phyloP scores from a whole-genome alignment of 1,140 invertebrate genomes.

The Holcopasites calliopsidis region DNA sequence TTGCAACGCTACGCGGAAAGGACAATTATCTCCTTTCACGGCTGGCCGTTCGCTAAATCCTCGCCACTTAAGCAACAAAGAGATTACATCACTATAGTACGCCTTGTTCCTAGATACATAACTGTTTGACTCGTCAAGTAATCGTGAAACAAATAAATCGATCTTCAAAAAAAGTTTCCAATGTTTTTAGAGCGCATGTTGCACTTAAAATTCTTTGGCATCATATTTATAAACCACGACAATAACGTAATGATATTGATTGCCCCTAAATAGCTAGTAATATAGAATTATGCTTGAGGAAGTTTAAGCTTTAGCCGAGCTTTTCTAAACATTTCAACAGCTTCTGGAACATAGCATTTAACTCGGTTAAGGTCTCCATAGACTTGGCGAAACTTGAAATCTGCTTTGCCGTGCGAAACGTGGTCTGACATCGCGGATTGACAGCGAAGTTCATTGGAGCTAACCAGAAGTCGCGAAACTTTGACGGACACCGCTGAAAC shows the following conservation, averaged over 20 bases:
- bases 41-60: slow-evolving; percentile 3
- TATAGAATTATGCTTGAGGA: too few relatives aligned
- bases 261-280: too few relatives aligned
- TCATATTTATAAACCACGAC: too few relatives aligned
- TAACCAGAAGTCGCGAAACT: slow-evolving; percentile 1
- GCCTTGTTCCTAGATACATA: background rate
- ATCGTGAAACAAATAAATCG: background rate
- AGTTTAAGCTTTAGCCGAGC: too few relatives aligned
- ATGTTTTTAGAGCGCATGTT: too few relatives aligned
- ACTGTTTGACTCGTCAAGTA: background rate
- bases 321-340: background rate
- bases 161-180: too few relatives aligned
- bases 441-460: background rate
- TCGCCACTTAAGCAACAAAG: slow-evolving; percentile 12
- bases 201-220: too few relatives aligned
- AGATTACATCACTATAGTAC: slow-evolving; percentile 9
- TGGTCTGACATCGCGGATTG: background rate
- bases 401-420: background rate
- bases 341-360: background rate
- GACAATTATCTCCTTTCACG: slow-evolving; percentile 21
- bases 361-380: background rate
- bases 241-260: too few relatives aligned
- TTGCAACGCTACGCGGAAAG: background rate
- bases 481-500: background rate
- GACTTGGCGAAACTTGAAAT: slow-evolving; percentile 14